These are phyloP conservation scores for Leucophenga varia DNA, from an alignment of 1,140 invertebrate species.

Conservation along the genomic window DNA sequence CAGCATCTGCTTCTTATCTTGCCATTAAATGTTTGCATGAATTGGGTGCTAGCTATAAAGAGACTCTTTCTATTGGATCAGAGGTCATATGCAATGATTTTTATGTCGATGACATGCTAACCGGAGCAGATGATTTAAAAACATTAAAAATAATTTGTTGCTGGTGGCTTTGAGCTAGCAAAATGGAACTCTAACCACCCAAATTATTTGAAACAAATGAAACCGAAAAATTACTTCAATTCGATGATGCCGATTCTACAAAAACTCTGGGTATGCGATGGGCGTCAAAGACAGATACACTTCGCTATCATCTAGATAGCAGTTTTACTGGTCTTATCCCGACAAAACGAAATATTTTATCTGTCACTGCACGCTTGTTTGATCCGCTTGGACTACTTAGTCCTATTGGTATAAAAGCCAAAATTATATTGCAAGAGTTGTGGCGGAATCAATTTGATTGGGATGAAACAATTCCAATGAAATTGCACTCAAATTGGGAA, in stretches of 20 bases:
- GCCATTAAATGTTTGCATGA: no score
- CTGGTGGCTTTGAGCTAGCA: conserved; percentile 22
- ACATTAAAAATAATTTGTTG: conserved; percentile 12
- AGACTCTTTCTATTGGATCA: conserved; percentile 24
- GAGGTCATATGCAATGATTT: conserved; percentile 35
- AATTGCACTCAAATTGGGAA: conserved; percentile 21
- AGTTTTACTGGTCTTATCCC: conserved; percentile 10
- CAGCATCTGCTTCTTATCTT: conserved; percentile 37
- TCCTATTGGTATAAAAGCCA: conserved; percentile 41
- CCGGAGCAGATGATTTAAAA: conserved; percentile 30
- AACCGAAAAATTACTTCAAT: conserved; percentile 17
- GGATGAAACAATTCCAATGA: conserved; percentile 28
- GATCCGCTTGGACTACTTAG: conserved; percentile 45
- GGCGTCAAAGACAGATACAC: conserved; percentile 29
- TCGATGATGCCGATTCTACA: conserved; percentile 20
- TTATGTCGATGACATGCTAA: no score
- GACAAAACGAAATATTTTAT: conserved; percentile 38
- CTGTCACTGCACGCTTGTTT: conserved; percentile 29
- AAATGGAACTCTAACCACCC: conserved; percentile 35
- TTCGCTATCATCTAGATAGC: conserved; percentile 19
- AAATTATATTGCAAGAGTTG: conserved; percentile 53
- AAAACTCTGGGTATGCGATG: conserved; percentile 37
- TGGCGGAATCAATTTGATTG: conserved; percentile 39
- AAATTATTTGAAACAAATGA: conserved; percentile 14
- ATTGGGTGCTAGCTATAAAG: conserved; percentile 28